phyloP scores from a whole-genome alignment of 2,888 invertebrate genomes.

The Yponomeuta sedellus region DNA sequence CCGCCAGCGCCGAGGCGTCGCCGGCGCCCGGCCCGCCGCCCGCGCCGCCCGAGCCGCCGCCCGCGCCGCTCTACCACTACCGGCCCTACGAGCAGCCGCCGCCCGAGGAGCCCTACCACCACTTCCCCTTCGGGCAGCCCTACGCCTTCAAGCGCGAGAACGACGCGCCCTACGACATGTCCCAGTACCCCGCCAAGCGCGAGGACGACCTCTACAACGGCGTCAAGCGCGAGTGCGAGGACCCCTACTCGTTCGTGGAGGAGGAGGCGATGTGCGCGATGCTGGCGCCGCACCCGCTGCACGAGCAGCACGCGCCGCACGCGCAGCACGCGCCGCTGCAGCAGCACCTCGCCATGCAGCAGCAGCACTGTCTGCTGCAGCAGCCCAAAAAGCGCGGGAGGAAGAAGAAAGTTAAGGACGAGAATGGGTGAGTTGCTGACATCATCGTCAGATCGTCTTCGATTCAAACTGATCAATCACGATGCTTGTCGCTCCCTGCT shows the following conservation, averaged over 20 bases:
- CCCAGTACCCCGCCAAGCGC: conserved; percentile 51
- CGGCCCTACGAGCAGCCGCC: conserved; percentile 49
- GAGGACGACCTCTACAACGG: conserved; percentile 59
- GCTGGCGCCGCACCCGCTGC: conserved; percentile 48
- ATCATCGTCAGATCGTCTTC: not conserved
- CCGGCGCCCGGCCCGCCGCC: conserved; percentile 41
- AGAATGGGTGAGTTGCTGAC: conserved; percentile 67
- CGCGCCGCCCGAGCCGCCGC: conserved; percentile 35
- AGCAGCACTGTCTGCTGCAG: conserved; percentile 66
- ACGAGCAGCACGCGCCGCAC: conserved; percentile 33
- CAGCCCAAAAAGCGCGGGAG: conserved; percentile 89
- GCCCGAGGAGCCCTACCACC: conserved; percentile 44
- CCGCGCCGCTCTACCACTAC: conserved; percentile 26
- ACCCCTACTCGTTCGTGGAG: conserved; percentile 91
- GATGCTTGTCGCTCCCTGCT: too few species aligned
- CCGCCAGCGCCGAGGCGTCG: conserved; percentile 32
- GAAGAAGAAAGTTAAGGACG: conserved; percentile 88
- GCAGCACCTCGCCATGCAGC: conserved; percentile 49
- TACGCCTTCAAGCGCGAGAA: conserved; percentile 54
- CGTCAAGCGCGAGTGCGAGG: conserved; percentile 81
- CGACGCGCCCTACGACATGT: conserved; percentile 68
- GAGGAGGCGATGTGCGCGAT: conserved; percentile 81
- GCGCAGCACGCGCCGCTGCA: conserved; percentile 31
- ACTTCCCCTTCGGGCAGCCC: conserved; percentile 64
- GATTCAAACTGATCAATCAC: too few species aligned